Percentiles rank a stretch among this genome's conserved stretches.
Evolutionary conservation across 2,113 vertebrate genomes (phyloP).

Genomic region (Ictidomys tridecemlineatus): DNA sequence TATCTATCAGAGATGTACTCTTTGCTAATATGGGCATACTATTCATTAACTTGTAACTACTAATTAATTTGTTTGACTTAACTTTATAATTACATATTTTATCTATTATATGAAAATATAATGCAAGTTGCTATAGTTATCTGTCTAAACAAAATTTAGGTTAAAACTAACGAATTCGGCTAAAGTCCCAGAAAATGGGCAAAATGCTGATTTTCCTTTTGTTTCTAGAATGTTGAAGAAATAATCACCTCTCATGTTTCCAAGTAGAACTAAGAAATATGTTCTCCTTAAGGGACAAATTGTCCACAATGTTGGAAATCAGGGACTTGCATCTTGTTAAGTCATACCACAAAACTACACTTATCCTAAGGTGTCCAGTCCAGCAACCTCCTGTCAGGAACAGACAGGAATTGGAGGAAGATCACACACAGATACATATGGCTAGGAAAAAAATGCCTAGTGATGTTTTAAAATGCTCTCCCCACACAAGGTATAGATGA

Average conservation of each 20-base stretch:
- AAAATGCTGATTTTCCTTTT: slow-evolving; percentile 21
- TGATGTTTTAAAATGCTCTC: slow-evolving; percentile 35
- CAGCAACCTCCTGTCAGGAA: neutral
- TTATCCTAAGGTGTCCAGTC: neutral
- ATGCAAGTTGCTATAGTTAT: neutral
- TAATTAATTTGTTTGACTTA: too few species aligned
- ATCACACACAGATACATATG: neutral
- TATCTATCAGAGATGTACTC: too few species aligned
- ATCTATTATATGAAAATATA: neutral
- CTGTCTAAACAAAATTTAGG: slow-evolving; percentile 46
- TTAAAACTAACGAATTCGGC: neutral
- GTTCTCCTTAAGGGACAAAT: neutral
- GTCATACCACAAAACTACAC: neutral
- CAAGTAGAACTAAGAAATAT: neutral
- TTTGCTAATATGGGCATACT: too few species aligned
- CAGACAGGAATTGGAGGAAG: neutral
- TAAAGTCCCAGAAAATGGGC: neutral
- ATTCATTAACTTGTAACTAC: too few species aligned
- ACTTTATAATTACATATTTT: neutral
- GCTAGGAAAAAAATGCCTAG: neutral
- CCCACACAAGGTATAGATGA: neutral
- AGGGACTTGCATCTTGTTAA: neutral
- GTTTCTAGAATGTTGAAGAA: neutral
- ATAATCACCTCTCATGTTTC: neutral
- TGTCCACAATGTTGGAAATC: neutral